A percentile compares a stretch with the other conserved stretches of the same genome.
phyloP scores from a whole-genome alignment of 2,888 invertebrate species.

The Ganaspis brasiliensis region DNA sequence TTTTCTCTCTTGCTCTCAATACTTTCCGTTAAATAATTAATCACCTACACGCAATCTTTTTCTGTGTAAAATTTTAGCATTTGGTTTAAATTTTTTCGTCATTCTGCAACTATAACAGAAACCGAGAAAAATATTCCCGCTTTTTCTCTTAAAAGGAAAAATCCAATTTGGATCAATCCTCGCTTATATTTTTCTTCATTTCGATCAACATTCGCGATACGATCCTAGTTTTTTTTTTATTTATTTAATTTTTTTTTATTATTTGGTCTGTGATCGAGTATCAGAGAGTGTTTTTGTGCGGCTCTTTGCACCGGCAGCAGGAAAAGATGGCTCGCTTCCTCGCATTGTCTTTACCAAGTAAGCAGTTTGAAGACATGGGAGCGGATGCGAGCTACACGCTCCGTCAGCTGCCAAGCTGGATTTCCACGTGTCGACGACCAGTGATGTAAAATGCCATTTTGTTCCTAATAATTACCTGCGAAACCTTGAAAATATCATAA shows the following conservation, averaged over 20 bases:
- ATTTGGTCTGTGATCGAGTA: slow-evolving; percentile 23
- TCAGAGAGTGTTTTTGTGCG: slow-evolving; percentile 20
- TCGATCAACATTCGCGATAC: no score
- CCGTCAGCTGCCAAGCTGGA: slow-evolving; percentile 69
- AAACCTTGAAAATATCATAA: slow-evolving; percentile 16
- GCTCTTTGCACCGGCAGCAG: slow-evolving; percentile 64
- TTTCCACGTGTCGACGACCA: slow-evolving; percentile 61
- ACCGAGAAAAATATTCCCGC: no score
- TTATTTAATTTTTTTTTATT: slow-evolving; percentile 7
- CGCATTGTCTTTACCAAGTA: slow-evolving; percentile 77
- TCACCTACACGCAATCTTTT: no score
- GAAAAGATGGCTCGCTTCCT: slow-evolving; percentile 79
- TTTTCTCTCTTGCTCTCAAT: no score
- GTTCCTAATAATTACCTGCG: neutral
- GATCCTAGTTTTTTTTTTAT: no score
- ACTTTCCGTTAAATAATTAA: no score
- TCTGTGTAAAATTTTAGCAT: no score
- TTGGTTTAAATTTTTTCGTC: no score
- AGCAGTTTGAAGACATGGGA: slow-evolving; percentile 76
- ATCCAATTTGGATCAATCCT: no score
- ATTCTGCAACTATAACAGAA: no score
- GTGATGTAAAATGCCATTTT: slow-evolving; percentile 29
- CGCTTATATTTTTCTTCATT: no score
- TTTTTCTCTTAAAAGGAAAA: no score
- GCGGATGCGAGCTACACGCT: slow-evolving; percentile 75